phyloP scores from a whole-genome alignment of 2,797 vertebrate species.

The Pampus argenteus region DNA sequence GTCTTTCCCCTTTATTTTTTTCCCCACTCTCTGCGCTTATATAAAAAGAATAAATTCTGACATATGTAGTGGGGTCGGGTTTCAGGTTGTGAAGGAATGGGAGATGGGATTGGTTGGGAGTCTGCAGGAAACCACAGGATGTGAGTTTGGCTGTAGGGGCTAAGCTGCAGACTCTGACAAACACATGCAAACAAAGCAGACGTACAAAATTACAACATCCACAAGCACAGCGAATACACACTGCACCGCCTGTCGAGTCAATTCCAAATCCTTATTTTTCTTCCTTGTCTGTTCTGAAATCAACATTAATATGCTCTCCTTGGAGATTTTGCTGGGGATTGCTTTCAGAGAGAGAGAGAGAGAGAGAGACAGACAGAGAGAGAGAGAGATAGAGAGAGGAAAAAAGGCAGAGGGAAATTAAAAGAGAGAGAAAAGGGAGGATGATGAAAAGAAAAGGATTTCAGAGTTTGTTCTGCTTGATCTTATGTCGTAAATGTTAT shows the following conservation, averaged over 20 bases:
- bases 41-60: conserved; percentile 17
- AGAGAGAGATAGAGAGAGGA: conserved; percentile 8
- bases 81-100: conserved; percentile 42
- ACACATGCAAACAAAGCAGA: conserved; percentile 10
- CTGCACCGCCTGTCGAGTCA: conserved; percentile 22
- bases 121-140: conserved; percentile 61
- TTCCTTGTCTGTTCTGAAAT: conserved; percentile 38
- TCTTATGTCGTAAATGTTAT: conserved; percentile 20
- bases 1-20: conserved; percentile 12
- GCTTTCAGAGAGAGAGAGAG: conserved; percentile 19
- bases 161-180: conserved; percentile 6
- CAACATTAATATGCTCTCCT: conserved; percentile 25
- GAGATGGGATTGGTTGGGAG: conserved; percentile 38
- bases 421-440: conserved; percentile 4
- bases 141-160: conserved; percentile 33
- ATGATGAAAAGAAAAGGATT: background rate
- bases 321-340: conserved; percentile 15
- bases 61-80: conserved; percentile 42
- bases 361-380: conserved; percentile 13
- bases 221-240: conserved; percentile 17
- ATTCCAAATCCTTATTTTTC: conserved; percentile 31
- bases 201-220: conserved; percentile 21
- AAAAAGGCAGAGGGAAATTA: conserved; percentile 1
- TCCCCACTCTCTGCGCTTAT: background rate
- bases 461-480: conserved; percentile 28